These are phyloP conservation scores for Enteromius afrohamiltoni DNA, from an alignment of 2,797 vertebrate species.

Conservation along the genomic window DNA sequence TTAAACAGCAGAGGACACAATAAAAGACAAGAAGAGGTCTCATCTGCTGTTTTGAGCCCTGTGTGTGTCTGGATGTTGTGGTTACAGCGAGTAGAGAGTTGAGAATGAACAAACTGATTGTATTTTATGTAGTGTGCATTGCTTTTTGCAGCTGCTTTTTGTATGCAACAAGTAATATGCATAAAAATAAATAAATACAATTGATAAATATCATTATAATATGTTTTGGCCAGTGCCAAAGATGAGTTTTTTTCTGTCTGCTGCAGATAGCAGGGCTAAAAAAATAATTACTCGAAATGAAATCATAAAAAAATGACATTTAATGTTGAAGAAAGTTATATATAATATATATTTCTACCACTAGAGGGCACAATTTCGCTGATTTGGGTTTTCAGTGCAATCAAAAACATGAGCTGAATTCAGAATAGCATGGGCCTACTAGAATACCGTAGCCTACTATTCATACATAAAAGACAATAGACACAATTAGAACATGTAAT, in stretches of 20 bases:
- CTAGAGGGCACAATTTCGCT: constrained; percentile 77
- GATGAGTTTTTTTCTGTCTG: not conserved
- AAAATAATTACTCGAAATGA: not conserved
- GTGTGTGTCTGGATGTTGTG: not conserved
- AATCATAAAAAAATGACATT: too few relatives aligned
- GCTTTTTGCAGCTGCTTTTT: not conserved
- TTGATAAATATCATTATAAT: not conserved
- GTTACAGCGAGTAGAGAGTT: not conserved
- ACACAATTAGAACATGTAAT: too few relatives aligned
- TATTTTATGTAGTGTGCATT: too few relatives aligned
- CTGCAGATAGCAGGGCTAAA: not conserved
- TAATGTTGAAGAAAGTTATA: too few relatives aligned
- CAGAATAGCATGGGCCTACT: not conserved
- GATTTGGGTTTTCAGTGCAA: constrained; percentile 58
- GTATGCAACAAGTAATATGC: not conserved
- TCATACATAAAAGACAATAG: not conserved
- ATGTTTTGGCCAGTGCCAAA: not conserved
- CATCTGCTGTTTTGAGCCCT: not conserved
- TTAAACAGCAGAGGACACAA: constrained; percentile 5
- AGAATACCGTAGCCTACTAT: not conserved
- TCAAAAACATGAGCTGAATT: not conserved
- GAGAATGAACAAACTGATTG: not conserved
- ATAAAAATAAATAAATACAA: not conserved
- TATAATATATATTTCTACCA: constrained; percentile 60
- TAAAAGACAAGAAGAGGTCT: not conserved